Base-by-base conservation (phyloP, 2,888 invertebrate species). In the Apomyelois bistriatella region DNA sequence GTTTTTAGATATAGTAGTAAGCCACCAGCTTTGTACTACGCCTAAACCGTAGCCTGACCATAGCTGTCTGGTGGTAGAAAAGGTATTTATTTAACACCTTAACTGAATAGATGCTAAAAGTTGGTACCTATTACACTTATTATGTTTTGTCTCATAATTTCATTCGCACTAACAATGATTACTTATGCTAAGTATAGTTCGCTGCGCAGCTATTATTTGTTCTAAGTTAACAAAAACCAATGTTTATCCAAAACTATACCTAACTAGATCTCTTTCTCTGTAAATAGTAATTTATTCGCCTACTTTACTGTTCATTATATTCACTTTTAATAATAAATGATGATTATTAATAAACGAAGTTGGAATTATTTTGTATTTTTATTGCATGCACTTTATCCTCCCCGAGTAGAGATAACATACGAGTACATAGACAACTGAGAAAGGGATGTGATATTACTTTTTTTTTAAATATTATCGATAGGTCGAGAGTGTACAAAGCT, bases 241-340 rank as follows among this genome's bases (percentile, higher is more conserved):
- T 52, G 54, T 48, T 55, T 48, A 37, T 30, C 13, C 36, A 42
- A 10, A 30, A 38, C n/a, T n/a, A n/a, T 22, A 22, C 22, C 30
- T 46, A 52, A 53, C 53, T 55, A 54, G 51, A 57, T 55, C 57
- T 58, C 54, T 74, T 64, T 76, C 69, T 72, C 69, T 82, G 79
- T 82, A 84, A 65, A 79, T 82, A 81, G 66, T 75, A 72, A 70
- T 63, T 70, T 78, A 73, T 79, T 83, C 75, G 82, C 82, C 82
- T 83, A 82, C 76, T 79, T 82, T 79, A 74, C 66, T 82, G 82
- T 75, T 72, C 71, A 72, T 72, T 79, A 79, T 78, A 82, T 81
- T 85, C 85, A 86, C 83, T 85, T 86, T 86, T 84, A 85, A 78
- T 81, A 82, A 75, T 81, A 79, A 67, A 74, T 71, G 72, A 76